Evolutionary conservation across 2,888 invertebrate species (phyloP), one percentile per base, ranked within the genome.

Genomic region (Pherbina coryleti): DNA sequence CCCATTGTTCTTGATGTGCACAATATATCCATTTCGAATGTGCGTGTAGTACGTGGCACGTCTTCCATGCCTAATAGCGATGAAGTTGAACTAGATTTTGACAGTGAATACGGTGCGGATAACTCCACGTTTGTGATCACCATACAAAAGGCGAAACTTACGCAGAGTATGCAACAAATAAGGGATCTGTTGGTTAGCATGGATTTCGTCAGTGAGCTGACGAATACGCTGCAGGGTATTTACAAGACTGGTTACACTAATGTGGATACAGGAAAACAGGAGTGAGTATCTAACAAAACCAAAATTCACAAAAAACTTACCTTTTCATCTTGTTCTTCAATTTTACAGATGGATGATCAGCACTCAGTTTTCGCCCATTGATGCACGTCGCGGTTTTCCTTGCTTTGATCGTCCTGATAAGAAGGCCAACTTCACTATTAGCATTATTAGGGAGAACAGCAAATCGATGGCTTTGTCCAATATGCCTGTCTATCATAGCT

Each of bases 361-460:
- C 7, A 96, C 96, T 0, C 96, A 96, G 84, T 95, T 96, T 85
- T 94, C 96, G 80, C 93, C 95, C 0, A 93, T 93, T 0, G 93
- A 95, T 84, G 96, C 96, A 0, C 92, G 96, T 57, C 91, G 93
- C 84, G 96, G 95, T 0, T 97, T 97, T 86, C 97, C 97, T 7
- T 96, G 96, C 87, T 95, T 96, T 85, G 97, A 97, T 84, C 96
- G 97, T 82, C 97, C 97, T 2, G 91, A 92, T 19, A 94, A 95
- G 85, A 96, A 96, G 86, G 94, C 96, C 0, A 92, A 90, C 49
- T 97, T 96, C 81, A 91, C 91, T 8, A 91, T 97, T 31, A 93
- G 92, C 74, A 92, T 97, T 71, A 91, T 91, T 5, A 91, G 93
- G 82, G 91, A 92, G 22, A 77, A 81, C 0, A 88, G 88, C 75